phyloP scores from a whole-genome alignment of 2,888 invertebrate genomes.

The Junonia oenone region DNA sequence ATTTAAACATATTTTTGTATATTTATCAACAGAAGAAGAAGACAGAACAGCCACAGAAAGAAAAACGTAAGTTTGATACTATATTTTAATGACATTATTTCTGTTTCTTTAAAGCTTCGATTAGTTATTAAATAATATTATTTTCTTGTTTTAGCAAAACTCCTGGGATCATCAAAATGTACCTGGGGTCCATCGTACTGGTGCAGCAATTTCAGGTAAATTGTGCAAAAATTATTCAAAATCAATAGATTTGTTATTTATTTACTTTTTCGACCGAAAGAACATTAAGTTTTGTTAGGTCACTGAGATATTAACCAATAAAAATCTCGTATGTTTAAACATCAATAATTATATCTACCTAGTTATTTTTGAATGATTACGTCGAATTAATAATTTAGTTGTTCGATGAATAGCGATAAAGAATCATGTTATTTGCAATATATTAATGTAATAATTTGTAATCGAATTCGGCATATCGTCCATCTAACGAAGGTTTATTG shows the following conservation, averaged over 20 bases:
- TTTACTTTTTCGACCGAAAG: background rate
- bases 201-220: conserved; percentile 41
- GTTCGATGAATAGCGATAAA: no score
- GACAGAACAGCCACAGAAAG: conserved; percentile 30
- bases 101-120: background rate
- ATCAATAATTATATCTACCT: no score
- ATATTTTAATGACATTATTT: conserved; percentile 27
- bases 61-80: conserved; percentile 42
- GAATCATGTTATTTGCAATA: no score
- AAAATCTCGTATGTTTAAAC: no score
- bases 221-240: background rate
- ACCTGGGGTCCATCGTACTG: conserved; percentile 43
- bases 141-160: conserved; percentile 29
- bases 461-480: no score
- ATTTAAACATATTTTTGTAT: background rate
- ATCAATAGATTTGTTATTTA: background rate
- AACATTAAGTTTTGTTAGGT: no score
- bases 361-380: no score
- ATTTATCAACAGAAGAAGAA: conserved; percentile 44
- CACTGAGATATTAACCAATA: no score
- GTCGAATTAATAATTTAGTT: no score
- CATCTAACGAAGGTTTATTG: no score
- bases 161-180: conserved; percentile 35
- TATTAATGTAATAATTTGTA: no score
- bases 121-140: background rate